Base-by-base conservation (phyloP, 2,797 vertebrate genomes). In the Sebastes nivosus region DNA sequence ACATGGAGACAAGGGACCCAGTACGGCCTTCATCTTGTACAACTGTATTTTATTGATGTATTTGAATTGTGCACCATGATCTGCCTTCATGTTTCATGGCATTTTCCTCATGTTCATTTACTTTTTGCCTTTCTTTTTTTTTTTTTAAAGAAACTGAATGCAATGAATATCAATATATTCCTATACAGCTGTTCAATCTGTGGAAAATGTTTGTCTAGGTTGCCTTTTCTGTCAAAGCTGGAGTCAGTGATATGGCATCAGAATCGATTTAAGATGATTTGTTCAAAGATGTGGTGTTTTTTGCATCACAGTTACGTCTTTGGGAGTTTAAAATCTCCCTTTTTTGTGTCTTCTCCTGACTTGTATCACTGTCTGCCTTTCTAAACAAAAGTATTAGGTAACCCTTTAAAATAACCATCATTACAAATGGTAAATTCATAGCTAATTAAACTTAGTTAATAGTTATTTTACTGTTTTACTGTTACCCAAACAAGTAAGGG, bases 11-110 rank as follows among this genome's bases (percentile, higher is more conserved):
- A 68, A 77, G 80, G 84, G 79, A 87, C 76, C 58, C 59, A 22
- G 58, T n/a, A 8, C 71, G 87, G 84, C 84, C 84, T 89, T 88
- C 55, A 76, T 86, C 25, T 8, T 60, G 36, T 79, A 42, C 77
- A 75, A 22, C 64, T 71, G 61, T 71, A 14, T 80, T 80, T 55
- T 64, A 65, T 32, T 38, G 4, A 32, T 55, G 29, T 73, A 2
- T 74, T 77, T 71, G 16, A 69, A 70, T 54, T 30, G 59, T 78
- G 9, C 77, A 79, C 77, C 77, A 70, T 46, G 11, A 57, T 25
- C 71, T 80, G 82, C 82, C 67, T 84, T 90, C 65, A 54, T 83
- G 38, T 82, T 70, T 83, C 34, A 72, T 67, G 46, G 5, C 18
- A 54, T 84, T 87, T 77, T 76, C 65, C 34, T 70, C 18, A 29